Evolutionary conservation across 1,140 invertebrate genomes (phyloP), one percentile per base, ranked within the genome.

Genomic region (Philopotamus ludificatus): DNA sequence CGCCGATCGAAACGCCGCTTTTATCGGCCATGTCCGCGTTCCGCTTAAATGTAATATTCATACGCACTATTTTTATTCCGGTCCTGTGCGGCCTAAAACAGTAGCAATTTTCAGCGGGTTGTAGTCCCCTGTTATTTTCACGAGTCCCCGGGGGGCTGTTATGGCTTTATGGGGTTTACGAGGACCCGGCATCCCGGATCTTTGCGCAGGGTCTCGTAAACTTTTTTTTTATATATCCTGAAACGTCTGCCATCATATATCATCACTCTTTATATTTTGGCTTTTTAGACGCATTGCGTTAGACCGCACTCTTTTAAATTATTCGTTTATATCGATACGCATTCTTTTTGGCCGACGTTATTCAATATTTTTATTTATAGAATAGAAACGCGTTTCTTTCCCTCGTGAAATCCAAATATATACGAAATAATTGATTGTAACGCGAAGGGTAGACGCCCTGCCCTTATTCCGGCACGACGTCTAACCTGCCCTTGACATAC

Each of bases 201-300:
- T 20, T 49, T 51, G 22, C 21, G 21, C 15, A 9, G 12, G n/a
- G 21, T 28, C 51, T 54, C 51, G 51, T 54, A 54, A 54, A 54
- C 25, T 54, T 54, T 54, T 54, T 25, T n/a, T n/a, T n/a, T n/a
- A 28, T 34, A 34, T 54, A 34, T 9, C 15, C 51, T 34, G 28
- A 34, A 54, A 54, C 16, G 51, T 16, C 15, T 54, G 26, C 23
- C n/a, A n/a, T n/a, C 51, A 34, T 21, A 49, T n/a, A 49, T 1
- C 18, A 9, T 1, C 20, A 49, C 45, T 49, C 18, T 21, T 21
- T 49, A 49, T 20, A 21, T 49, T 18, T 49, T 49, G 18, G 8
- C 45, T 49, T 49, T 2, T 7, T 49, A n/a, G n/a, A n/a, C n/a
- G n/a, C n/a, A n/a, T n/a, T n/a, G n/a, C n/a, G n/a, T n/a, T n/a